Evolutionary conservation across 1,140 invertebrate species (phyloP).

Genomic region (Rhyacophila brunnea): DNA sequence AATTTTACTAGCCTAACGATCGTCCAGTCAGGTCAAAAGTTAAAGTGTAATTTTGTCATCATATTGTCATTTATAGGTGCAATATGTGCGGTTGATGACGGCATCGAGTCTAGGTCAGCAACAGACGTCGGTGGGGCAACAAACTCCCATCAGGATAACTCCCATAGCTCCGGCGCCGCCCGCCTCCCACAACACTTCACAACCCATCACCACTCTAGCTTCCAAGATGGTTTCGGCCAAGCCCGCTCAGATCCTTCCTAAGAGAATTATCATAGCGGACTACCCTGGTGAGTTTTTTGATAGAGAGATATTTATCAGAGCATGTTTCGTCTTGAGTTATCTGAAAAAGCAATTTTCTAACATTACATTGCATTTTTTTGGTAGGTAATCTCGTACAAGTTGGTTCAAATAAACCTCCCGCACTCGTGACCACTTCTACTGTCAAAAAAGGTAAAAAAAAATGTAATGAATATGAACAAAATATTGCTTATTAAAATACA

Average conservation of each 20-base stretch:
- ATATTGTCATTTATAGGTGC: slow-evolving; percentile 55
- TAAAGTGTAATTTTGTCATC: too few relatives aligned
- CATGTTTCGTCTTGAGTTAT: not conserved
- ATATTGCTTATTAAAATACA: too few relatives aligned
- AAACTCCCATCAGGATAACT: slow-evolving; percentile 15
- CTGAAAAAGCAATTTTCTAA: too few relatives aligned
- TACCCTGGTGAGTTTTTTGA: slow-evolving; percentile 14
- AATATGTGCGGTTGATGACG: slow-evolving; percentile 71
- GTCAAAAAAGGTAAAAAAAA: not conserved
- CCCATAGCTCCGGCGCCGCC: slow-evolving; percentile 34
- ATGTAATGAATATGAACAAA: too few relatives aligned
- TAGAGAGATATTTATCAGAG: not conserved
- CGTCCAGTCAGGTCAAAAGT: too few relatives aligned
- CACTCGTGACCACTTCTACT: not conserved
- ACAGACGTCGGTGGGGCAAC: slow-evolving; percentile 15
- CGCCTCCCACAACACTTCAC: slow-evolving; percentile 1
- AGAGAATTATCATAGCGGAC: slow-evolving; percentile 18
- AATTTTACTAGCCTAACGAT: too few relatives aligned
- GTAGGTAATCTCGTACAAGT: not conserved
- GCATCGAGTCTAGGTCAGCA: slow-evolving; percentile 30
- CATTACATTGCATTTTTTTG: not conserved
- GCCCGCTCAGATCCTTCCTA: slow-evolving; percentile 13
- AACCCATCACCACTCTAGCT: not conserved
- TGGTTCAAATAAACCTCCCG: too few relatives aligned
- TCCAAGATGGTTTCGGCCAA: not conserved